A percentile compares a stretch with the other conserved stretches of the same genome.
These are phyloP conservation scores for Lycorma delicatula DNA, from an alignment of 1,140 invertebrate species.

Conservation along the genomic window DNA sequence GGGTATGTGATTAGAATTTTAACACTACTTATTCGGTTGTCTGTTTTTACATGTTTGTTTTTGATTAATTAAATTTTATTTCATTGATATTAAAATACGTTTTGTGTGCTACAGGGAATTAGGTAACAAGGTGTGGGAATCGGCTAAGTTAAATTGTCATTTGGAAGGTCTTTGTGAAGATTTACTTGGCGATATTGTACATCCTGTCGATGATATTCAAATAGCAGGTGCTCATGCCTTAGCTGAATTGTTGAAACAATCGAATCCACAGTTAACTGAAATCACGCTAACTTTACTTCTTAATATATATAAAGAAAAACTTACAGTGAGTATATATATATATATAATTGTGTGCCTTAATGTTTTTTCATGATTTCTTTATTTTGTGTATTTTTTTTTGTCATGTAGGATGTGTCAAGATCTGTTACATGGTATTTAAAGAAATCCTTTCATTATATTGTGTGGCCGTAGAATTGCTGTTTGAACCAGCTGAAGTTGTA, in stretches of 20 bases:
- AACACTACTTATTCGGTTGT: not conserved
- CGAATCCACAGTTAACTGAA: slow-evolving; percentile 41
- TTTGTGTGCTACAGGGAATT: slow-evolving; percentile 41
- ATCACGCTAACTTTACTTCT: slow-evolving; percentile 55
- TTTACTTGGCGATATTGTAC: slow-evolving; percentile 66
- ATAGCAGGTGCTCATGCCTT: slow-evolving; percentile 67
- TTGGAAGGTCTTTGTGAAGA: slow-evolving; percentile 49
- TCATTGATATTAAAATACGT: too few species aligned
- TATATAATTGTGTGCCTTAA: too few species aligned
- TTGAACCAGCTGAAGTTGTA: too few species aligned
- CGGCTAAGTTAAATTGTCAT: slow-evolving; percentile 44
- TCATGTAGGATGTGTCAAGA: too few species aligned
- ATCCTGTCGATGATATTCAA: slow-evolving; percentile 69
- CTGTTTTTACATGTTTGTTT: too few species aligned
- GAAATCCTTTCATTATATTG: too few species aligned
- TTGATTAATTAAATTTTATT: too few species aligned
- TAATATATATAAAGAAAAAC: slow-evolving; percentile 65
- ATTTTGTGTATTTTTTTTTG: too few species aligned
- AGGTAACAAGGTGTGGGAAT: slow-evolving; percentile 59
- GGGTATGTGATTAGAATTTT: too few species aligned
- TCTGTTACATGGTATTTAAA: too few species aligned
- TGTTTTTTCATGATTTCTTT: too few species aligned
- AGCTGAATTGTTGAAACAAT: slow-evolving; percentile 53
- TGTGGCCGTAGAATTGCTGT: too few species aligned
- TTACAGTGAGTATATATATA: slow-evolving; percentile 9